These are phyloP conservation scores for Griposia aprilina DNA, from an alignment of 2,888 invertebrate species.

Conservation along the genomic window DNA sequence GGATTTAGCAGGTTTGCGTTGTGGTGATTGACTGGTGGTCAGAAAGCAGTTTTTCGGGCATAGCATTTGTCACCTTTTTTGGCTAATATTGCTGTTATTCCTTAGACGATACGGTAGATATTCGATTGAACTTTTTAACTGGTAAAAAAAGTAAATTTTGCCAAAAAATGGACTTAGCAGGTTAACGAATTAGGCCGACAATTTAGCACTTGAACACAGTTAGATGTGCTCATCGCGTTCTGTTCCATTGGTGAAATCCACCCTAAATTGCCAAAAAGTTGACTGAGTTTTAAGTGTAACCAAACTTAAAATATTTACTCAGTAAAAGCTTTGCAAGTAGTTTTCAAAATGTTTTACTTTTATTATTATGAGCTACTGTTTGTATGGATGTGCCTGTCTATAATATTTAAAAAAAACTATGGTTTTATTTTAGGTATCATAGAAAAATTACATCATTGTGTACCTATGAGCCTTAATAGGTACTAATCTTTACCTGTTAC, in stretches of 20 bases:
- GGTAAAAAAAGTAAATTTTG: too few species aligned
- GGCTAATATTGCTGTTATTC: too few species aligned
- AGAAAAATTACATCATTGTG: neutral
- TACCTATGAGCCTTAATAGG: neutral
- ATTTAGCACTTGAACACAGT: neutral
- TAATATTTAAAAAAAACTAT: neutral
- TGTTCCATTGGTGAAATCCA: neutral
- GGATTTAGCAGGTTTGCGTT: too few species aligned
- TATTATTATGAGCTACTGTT: neutral
- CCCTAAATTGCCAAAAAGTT: slow-evolving; percentile 66
- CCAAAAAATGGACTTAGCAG: too few species aligned
- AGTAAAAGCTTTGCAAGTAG: slow-evolving; percentile 25
- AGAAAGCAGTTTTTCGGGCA: too few species aligned
- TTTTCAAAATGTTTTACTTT: neutral
- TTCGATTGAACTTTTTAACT: too few species aligned
- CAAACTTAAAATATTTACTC: slow-evolving; percentile 15
- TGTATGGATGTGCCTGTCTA: slow-evolving; percentile 37
- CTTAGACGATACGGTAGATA: too few species aligned
- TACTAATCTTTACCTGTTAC: neutral
- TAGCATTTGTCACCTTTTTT: too few species aligned
- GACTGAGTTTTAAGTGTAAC: slow-evolving; percentile 59
- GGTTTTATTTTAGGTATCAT: neutral
- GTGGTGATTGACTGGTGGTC: too few species aligned
- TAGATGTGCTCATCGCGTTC: neutral
- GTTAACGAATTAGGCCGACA: too few species aligned